phyloP scores from a whole-genome alignment of 2,888 invertebrate species.

The Stegana nigrithorax region DNA sequence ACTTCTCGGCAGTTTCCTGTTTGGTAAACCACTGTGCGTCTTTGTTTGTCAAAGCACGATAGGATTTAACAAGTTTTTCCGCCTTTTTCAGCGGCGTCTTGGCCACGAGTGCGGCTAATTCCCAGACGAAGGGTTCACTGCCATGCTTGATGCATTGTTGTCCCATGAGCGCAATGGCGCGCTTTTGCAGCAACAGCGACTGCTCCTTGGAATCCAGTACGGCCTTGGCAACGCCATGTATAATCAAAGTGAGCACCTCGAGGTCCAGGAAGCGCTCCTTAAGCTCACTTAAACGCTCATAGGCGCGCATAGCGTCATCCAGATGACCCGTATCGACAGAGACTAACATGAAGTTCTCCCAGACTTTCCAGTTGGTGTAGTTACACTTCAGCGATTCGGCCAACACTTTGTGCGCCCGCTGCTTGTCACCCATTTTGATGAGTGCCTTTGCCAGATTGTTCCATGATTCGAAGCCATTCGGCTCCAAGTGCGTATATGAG shows the following conservation, averaged over 20 bases:
- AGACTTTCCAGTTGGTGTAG: constrained; percentile 89
- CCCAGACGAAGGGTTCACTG: constrained; percentile 83
- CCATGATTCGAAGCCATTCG: constrained; percentile 95
- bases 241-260: constrained; percentile 80
- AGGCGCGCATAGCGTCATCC: constrained; percentile 85
- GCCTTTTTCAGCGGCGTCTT: constrained; percentile 72
- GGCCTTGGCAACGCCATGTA: constrained; percentile 77
- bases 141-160: constrained; percentile 70
- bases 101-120: constrained; percentile 81
- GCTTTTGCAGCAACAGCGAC: constrained; percentile 68
- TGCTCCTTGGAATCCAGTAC: constrained; percentile 76
- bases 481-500: constrained; percentile 88
- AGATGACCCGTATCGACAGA: constrained; percentile 89
- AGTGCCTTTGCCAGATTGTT: constrained; percentile 97
- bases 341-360: constrained; percentile 94
- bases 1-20: constrained; percentile 73
- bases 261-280: constrained; percentile 82
- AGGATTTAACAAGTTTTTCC: constrained; percentile 82
- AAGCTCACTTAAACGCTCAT: constrained; percentile 88
- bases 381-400: constrained; percentile 92
- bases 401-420: constrained; percentile 84
- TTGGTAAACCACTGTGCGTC: constrained; percentile 72
- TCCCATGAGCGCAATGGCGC: constrained; percentile 58
- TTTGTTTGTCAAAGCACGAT: constrained; percentile 78
- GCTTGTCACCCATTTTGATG: constrained; percentile 86